phyloP scores from a whole-genome alignment of 1,140 invertebrate genomes.

The Lutraria rhynchaena region DNA sequence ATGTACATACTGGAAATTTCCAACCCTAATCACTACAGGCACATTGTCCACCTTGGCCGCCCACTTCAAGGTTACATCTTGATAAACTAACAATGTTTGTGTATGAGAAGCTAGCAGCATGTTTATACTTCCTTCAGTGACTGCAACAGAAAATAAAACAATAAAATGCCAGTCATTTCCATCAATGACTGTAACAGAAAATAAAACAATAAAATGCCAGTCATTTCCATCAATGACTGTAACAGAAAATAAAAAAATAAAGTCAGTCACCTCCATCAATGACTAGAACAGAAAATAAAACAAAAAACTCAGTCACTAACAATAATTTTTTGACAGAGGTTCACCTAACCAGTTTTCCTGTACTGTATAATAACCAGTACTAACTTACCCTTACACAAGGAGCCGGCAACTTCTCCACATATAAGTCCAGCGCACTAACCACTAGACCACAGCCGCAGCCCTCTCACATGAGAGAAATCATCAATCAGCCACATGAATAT shows the following conservation, averaged over 20 bases:
- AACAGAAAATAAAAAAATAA: slow-evolving; percentile 45
- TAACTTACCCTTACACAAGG: too few relatives aligned
- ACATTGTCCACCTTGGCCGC: slow-evolving; percentile 90
- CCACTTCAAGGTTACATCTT: slow-evolving; percentile 91
- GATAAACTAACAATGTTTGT: slow-evolving; percentile 87
- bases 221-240: slow-evolving; percentile 69
- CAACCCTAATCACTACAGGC: slow-evolving; percentile 86
- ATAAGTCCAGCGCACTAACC: too few relatives aligned
- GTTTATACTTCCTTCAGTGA: slow-evolving; percentile 72
- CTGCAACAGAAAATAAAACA: slow-evolving; percentile 61
- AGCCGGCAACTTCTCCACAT: too few relatives aligned
- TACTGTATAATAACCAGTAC: too few relatives aligned
- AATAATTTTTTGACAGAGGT: too few relatives aligned
- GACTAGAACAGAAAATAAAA: slow-evolving; percentile 66
- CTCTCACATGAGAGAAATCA: too few relatives aligned
- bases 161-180: slow-evolving; percentile 59
- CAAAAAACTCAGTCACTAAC: too few relatives aligned
- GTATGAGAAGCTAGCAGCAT: slow-evolving; percentile 81
- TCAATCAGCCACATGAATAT: too few relatives aligned
- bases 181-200: slow-evolving; percentile 67
- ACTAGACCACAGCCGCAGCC: too few relatives aligned
- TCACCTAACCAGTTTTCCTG: too few relatives aligned
- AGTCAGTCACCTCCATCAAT: slow-evolving; percentile 64
- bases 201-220: too few relatives aligned
- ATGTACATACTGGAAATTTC: slow-evolving; percentile 84